Conservation (phyloP, 2,797 vertebrate species). For the Spondyliosoma cantharus region DNA sequence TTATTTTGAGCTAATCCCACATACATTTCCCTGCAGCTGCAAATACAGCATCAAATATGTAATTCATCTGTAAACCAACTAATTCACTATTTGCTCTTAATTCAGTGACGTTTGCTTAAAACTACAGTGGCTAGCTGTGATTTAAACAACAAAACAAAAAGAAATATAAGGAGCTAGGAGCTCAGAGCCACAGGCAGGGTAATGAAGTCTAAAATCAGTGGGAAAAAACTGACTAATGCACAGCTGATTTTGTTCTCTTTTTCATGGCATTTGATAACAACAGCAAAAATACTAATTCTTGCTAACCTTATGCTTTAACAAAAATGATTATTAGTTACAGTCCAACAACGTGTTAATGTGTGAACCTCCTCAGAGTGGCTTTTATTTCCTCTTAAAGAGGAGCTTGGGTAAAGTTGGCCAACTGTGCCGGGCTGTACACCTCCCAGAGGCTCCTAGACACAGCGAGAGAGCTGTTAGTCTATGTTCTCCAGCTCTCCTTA, state of each 20-base stretch:
- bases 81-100: neutral
- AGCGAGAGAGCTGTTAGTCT: slow-evolving; percentile 90
- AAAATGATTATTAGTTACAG: slow-evolving; percentile 9
- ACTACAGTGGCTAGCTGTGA: neutral
- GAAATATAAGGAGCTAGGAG: neutral
- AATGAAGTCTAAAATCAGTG: neutral
- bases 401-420: slow-evolving; percentile 75
- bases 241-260: slow-evolving; percentile 2
- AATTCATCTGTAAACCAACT: neutral
- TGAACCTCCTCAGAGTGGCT: slow-evolving; percentile 81
- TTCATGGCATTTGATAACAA: neutral
- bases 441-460: slow-evolving; percentile 62
- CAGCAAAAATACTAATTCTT: neutral
- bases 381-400: slow-evolving; percentile 72
- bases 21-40: neutral
- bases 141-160: too few relatives aligned
- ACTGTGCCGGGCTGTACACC: slow-evolving; percentile 42
- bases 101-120: neutral
- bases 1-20: neutral
- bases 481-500: slow-evolving; percentile 90
- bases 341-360: slow-evolving; percentile 65
- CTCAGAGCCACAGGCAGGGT: neutral
- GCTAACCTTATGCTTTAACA: neutral
- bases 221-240: neutral
- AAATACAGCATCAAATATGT: neutral